phyloP scores from a whole-genome alignment of 2,113 vertebrate species.

The Scomber colias region DNA sequence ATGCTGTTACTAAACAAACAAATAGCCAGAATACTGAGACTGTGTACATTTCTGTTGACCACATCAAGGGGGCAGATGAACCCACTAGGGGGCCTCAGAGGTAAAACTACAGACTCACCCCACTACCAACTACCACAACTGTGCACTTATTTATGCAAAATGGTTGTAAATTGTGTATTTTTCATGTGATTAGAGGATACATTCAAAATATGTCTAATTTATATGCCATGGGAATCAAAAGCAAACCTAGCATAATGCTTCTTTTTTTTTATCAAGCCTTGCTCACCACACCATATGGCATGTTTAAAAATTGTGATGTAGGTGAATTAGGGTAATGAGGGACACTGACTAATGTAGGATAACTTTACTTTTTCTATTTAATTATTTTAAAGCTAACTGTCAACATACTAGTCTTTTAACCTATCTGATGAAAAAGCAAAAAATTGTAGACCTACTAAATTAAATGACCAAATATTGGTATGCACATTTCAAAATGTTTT shows the following conservation, averaged over 20 bases:
- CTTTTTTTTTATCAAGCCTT: slow-evolving; percentile 13
- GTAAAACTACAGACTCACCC: neutral
- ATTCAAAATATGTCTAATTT: neutral
- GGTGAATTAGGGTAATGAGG: neutral
- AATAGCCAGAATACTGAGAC: neutral
- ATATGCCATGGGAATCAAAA: neutral
- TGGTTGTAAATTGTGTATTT: neutral
- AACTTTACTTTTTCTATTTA: too few relatives aligned
- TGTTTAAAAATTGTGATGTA: slow-evolving; percentile 24
- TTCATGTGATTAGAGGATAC: neutral
- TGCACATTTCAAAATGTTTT: too few relatives aligned
- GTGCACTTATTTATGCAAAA: neutral
- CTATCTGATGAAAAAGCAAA: too few relatives aligned
- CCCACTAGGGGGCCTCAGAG: slow-evolving; percentile 15
- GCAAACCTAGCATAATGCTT: too few relatives aligned
- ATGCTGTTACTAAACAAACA: slow-evolving; percentile 17
- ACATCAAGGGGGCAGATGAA: neutral
- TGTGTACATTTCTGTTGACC: neutral
- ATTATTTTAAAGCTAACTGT: too few relatives aligned
- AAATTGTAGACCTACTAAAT: too few relatives aligned
- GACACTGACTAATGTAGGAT: too few relatives aligned
- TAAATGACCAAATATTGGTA: too few relatives aligned
- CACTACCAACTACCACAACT: neutral
- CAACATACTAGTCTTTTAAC: too few relatives aligned
- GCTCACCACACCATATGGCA: neutral